phyloP scores from a whole-genome alignment of 2,113 vertebrate species.

The Elaphurus davidianus region DNA sequence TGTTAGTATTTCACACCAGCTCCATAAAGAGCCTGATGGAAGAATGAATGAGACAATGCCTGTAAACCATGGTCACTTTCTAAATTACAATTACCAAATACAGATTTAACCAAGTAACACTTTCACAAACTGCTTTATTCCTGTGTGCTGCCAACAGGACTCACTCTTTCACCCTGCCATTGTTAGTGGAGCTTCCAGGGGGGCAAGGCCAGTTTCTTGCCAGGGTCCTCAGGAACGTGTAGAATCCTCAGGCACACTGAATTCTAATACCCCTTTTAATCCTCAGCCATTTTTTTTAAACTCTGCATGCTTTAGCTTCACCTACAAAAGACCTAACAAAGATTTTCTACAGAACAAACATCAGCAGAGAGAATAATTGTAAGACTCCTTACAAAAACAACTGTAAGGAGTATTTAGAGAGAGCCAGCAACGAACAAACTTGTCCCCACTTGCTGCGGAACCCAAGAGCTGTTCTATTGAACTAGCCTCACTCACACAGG shows the following conservation, averaged over 20 bases:
- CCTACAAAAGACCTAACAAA: conserved; percentile 52
- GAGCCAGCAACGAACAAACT: conserved; percentile 45
- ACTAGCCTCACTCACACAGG: conserved; percentile 53
- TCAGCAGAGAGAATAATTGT: conserved; percentile 55
- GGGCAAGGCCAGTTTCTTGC: background rate
- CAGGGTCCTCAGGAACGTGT: background rate
- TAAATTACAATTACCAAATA: background rate
- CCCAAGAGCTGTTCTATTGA: conserved; percentile 48
- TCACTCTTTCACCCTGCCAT: background rate
- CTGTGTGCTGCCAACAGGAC: background rate
- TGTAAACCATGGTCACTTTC: background rate
- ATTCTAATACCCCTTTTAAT: background rate
- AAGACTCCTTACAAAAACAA: conserved; percentile 71
- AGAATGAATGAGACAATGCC: background rate
- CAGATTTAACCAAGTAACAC: background rate
- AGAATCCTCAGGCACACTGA: background rate
- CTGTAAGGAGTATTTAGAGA: conserved; percentile 61
- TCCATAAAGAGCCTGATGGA: background rate
- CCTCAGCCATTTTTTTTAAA: conserved; percentile 30
- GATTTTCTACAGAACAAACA: conserved; percentile 65
- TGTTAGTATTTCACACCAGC: background rate
- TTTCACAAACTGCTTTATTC: background rate
- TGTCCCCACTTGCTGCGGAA: conserved; percentile 68
- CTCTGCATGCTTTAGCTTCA: conserved; percentile 31
- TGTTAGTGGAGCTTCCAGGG: background rate